Conservation (phyloP, 2,113 vertebrate genomes). For the Prolemur simus region DNA sequence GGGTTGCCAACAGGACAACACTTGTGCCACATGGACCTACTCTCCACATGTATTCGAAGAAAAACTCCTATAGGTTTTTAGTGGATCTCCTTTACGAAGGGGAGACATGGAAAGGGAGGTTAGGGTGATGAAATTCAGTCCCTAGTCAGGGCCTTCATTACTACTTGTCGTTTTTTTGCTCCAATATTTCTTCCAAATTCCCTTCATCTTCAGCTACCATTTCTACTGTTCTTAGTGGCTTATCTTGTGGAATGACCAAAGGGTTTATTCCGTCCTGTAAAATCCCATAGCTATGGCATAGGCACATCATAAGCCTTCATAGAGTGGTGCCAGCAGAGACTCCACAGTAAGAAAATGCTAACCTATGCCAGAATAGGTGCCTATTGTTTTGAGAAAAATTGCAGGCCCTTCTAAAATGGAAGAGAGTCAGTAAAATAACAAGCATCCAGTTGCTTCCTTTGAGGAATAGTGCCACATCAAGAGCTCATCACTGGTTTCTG, state of each 20-base stretch:
- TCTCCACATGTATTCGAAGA: neutral
- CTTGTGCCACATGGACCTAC: too few species aligned
- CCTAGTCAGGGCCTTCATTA: neutral
- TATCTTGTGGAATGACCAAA: neutral
- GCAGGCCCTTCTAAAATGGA: neutral
- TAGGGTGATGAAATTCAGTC: neutral
- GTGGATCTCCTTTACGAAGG: neutral
- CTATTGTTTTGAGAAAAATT: neutral
- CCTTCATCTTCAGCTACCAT: neutral
- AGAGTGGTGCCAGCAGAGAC: neutral
- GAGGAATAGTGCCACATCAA: neutral
- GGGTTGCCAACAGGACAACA: neutral
- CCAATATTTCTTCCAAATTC: neutral
- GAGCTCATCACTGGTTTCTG: neutral
- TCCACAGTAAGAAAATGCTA: neutral
- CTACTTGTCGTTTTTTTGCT: neutral
- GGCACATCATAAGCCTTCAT: neutral
- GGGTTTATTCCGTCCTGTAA: neutral
- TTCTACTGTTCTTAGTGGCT: neutral
- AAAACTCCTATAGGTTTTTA: neutral
- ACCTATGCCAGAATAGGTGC: neutral
- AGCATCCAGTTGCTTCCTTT: neutral
- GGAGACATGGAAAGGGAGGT: neutral
- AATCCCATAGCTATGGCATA: neutral
- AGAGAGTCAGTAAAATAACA: neutral